A percentile compares a stretch with the other conserved stretches of the same genome.
phyloP scores from a whole-genome alignment of 2,888 invertebrate species.

The Celastrina argiolus region DNA sequence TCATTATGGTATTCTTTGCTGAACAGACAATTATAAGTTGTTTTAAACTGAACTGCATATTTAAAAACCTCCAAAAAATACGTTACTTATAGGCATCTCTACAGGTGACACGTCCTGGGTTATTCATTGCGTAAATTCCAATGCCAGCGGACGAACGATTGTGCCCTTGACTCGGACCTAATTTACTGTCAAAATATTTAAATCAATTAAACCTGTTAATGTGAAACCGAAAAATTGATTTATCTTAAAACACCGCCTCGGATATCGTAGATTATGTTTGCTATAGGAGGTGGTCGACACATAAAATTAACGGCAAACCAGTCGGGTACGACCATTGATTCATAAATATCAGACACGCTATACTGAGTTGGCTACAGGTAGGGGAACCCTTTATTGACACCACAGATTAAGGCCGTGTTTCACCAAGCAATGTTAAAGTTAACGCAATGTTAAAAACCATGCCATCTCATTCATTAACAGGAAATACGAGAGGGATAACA shows the following conservation, averaged over 20 bases:
- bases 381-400: too few species aligned
- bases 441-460: too few species aligned
- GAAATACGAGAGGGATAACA: too few species aligned
- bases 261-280: slow-evolving; percentile 7
- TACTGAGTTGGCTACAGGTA: too few species aligned
- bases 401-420: too few species aligned
- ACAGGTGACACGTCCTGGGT: neutral
- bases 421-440: too few species aligned
- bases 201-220: slow-evolving; percentile 10
- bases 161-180: neutral
- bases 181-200: slow-evolving; percentile 5
- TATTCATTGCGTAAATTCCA: neutral
- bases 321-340: slow-evolving; percentile 38
- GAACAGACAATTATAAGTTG: too few species aligned
- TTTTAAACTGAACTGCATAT: neutral
- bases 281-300: slow-evolving; percentile 51
- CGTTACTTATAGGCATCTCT: neutral
- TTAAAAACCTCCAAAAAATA: neutral
- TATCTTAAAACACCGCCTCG: neutral
- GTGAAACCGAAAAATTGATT: slow-evolving; percentile 8
- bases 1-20: too few species aligned
- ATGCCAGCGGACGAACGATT: neutral
- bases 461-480: too few species aligned
- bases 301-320: slow-evolving; percentile 70
- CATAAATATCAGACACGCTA: neutral